phyloP scores from a whole-genome alignment of 2,888 invertebrate species.

The Agelastica alni region DNA sequence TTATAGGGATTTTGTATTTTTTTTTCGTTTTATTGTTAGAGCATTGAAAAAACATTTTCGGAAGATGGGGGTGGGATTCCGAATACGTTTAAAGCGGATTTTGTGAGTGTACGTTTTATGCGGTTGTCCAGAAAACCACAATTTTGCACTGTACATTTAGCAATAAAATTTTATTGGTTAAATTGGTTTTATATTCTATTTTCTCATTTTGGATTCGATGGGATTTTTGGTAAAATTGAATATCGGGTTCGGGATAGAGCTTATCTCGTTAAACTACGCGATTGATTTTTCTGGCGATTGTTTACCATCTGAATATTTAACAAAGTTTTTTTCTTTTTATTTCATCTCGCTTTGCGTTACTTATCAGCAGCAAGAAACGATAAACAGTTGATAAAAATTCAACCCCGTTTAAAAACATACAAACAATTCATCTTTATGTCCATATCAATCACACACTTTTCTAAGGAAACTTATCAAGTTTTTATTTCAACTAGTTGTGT shows the following conservation, averaged over 20 bases:
- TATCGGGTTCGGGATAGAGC: neutral
- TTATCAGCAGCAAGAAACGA: too few relatives aligned
- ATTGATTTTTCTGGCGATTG: too few relatives aligned
- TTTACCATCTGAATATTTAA: too few relatives aligned
- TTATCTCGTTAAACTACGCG: too few relatives aligned
- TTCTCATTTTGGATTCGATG: neutral
- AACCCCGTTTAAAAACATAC: too few relatives aligned
- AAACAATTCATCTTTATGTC: too few relatives aligned
- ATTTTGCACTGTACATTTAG: conserved; percentile 5
- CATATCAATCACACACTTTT: too few relatives aligned
- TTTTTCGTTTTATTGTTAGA: conserved; percentile 25
- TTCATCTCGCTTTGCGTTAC: too few relatives aligned
- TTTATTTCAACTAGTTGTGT: too few relatives aligned
- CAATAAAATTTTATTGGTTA: conserved; percentile 10
- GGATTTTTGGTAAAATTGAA: neutral
- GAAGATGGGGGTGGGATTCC: conserved; percentile 1
- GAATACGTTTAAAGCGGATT: conserved; percentile 2
- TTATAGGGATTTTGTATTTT: conserved; percentile 27
- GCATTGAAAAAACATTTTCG: conserved; percentile 27
- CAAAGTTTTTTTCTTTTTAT: too few relatives aligned
- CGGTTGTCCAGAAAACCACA: conserved; percentile 9
- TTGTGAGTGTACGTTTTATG: conserved; percentile 1
- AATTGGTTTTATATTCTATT: conserved; percentile 2
- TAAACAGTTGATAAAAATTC: too few relatives aligned
- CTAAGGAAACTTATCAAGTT: too few relatives aligned